phyloP scores from a whole-genome alignment of 2,797 vertebrate genomes.

The Danionella dracula region DNA sequence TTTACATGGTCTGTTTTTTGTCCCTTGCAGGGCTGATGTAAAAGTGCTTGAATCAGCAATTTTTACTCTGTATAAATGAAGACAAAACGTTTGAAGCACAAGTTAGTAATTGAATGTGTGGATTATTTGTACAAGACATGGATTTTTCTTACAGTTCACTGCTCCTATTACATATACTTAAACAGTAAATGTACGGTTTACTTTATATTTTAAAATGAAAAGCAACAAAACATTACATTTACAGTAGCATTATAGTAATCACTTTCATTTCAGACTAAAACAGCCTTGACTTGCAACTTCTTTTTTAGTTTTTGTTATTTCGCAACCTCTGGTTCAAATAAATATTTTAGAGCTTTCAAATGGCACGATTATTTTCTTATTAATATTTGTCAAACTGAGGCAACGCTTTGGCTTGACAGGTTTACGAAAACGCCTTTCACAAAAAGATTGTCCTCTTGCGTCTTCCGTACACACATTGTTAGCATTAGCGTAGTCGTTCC shows the following conservation, averaged over 20 bases:
- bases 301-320: constrained; percentile 5
- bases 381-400: no score
- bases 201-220: no score
- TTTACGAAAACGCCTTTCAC: not conserved
- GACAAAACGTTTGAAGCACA: not conserved
- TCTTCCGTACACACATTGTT: not conserved
- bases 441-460: not conserved
- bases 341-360: not conserved
- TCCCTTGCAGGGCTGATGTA: not conserved
- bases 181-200: no score
- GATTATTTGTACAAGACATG: not conserved
- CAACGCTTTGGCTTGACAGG: no score
- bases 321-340: constrained; percentile 4
- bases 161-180: no score
- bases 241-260: no score
- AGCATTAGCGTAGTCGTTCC: no score
- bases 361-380: no score
- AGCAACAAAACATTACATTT: no score
- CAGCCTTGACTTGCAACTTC: no score
- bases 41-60: not conserved
- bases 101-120: constrained; percentile 7
- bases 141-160: no score
- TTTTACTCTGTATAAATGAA: not conserved
- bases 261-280: no score
- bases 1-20: not conserved